Conservation (phyloP, 2,113 vertebrate species). For the Sigmodon hispidus region DNA sequence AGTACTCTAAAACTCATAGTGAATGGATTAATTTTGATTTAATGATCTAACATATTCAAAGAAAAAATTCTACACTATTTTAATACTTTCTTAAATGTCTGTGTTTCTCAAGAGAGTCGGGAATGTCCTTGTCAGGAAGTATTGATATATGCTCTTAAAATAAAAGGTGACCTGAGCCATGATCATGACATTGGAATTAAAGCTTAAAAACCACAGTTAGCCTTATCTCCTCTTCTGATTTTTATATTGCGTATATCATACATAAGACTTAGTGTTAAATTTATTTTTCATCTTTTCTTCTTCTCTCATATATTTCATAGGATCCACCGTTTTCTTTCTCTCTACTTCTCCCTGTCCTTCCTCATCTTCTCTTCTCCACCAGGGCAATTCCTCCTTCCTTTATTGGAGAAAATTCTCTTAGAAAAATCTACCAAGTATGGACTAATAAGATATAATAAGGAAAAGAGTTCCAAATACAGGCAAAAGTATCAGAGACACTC, state of each 20-base stretch:
- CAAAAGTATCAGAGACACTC: too few relatives aligned
- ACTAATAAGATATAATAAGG: too few relatives aligned
- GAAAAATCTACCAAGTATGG: too few relatives aligned
- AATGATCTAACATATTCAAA: neutral
- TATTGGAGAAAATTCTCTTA: too few relatives aligned
- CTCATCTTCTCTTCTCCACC: too few relatives aligned
- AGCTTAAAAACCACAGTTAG: neutral
- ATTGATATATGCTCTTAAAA: constrained; percentile 8
- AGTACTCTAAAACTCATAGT: neutral
- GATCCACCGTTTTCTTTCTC: too few relatives aligned
- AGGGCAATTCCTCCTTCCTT: too few relatives aligned
- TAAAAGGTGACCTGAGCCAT: constrained; percentile 29
- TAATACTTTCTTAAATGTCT: neutral
- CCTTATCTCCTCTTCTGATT: neutral
- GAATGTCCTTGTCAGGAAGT: constrained; percentile 5
- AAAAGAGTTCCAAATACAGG: too few relatives aligned
- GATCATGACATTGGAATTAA: neutral
- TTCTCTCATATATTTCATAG: too few relatives aligned
- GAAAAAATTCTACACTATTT: neutral
- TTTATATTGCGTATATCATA: neutral
- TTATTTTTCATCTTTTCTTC: neutral
- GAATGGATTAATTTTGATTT: constrained; percentile 27
- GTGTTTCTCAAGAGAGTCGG: neutral
- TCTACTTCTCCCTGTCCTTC: too few relatives aligned
- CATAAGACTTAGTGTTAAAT: constrained; percentile 44